Percentiles rank a stretch among this genome's conserved stretches.
Evolutionary conservation across 2,888 invertebrate species (phyloP).

Genomic region (Calameuta idolon): DNA sequence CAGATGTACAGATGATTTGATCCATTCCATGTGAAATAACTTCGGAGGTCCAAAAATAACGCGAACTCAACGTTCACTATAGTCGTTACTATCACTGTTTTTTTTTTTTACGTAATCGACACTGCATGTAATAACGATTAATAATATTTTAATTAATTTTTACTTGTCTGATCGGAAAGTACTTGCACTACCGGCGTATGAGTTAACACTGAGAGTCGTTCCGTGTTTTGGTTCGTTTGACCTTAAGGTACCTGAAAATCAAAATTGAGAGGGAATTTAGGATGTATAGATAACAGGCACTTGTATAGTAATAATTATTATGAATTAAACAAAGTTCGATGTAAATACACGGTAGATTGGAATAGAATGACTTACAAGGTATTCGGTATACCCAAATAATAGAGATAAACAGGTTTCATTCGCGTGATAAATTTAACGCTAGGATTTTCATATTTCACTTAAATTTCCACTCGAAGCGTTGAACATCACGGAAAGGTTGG

Average conservation of each 20-base stretch:
- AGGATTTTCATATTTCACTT: conserved; percentile 63
- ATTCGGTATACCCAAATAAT: not conserved
- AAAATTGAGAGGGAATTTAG: not conserved
- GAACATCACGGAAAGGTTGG: conserved; percentile 55
- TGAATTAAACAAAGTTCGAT: not conserved
- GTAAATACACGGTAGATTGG: not conserved
- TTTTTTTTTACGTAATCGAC: not conserved
- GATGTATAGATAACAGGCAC: not conserved
- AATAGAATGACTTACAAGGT: not conserved
- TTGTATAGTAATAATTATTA: not conserved
- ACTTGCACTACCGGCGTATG: not conserved
- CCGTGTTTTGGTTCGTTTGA: not conserved
- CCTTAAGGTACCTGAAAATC: not conserved
- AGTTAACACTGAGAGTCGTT: not conserved
- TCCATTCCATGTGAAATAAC: not conserved
- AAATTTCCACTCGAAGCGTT: conserved; percentile 60
- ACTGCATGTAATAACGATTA: not conserved
- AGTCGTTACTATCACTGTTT: not conserved
- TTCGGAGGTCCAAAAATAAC: not conserved
- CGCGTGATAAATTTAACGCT: conserved; percentile 25
- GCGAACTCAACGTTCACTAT: not conserved
- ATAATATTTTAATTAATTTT: not conserved
- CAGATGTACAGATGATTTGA: not conserved
- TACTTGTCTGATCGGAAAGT: not conserved
- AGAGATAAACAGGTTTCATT: not conserved